Base-by-base conservation (phyloP, 2,888 invertebrate genomes). In the Caenorhabditis sp. region DNA sequence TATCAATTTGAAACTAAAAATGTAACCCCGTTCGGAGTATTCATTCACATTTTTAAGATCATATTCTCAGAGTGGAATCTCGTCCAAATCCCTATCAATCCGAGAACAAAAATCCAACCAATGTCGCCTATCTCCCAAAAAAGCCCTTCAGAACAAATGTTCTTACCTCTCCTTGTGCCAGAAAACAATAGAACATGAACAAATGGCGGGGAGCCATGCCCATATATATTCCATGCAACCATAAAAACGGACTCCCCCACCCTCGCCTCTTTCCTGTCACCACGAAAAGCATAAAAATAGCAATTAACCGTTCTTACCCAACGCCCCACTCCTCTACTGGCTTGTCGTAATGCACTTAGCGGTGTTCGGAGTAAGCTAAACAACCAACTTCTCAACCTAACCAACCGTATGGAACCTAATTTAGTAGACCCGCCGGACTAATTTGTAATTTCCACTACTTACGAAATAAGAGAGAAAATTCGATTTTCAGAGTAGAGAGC, bases 381-480 rank as follows among this genome's bases (percentile, higher is more conserved):
- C 49, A 73, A 73, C 59, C 44, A 76, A 69, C 69, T 69, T 77
- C 77, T 77, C 51, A 61, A 64, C 51, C 54, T 79, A 79, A 79
- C 79, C 70, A 79, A 79, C 79, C 79, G 79, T 79, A 79, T 79
- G 77, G 77, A 77, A 77, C 69, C 69, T 77, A 69, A 70, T 77
- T 77, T 69, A 68, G 59, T 68, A 5, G 4, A 24, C 24, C 28
- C 7, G 31, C 38, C 38, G 12, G 38, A 51, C 68, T 68, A 68
- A 68, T 68, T 68, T 68, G 35, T 68, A 68, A 76, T 76, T 68
- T 75, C 49, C 47, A 72, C 63, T 63, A 38, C 22, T 47, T 38
- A 68, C 35, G 14, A 56, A 31, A 54, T 54, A 14, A 14, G 19
- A 22, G n/a, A 51, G 64, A 75, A 38, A 73, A 77, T 69, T 69